These are phyloP conservation scores for Crotalus tigris DNA, from an alignment of 2,113 vertebrate genomes.

Conservation along the genomic window DNA sequence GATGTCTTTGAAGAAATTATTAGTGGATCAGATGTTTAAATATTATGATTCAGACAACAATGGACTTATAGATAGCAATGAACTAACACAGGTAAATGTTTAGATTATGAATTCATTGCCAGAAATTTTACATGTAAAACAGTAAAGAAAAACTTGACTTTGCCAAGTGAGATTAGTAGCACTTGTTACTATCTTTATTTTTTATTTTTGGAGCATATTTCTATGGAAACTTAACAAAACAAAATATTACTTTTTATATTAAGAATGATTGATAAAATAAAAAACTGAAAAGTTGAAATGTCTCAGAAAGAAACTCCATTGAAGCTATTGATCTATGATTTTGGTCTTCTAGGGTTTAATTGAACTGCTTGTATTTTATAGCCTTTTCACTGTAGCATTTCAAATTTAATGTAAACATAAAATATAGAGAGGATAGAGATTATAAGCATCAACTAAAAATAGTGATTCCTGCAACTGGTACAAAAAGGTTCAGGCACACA, in stretches of 20 bases:
- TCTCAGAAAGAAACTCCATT: not conserved
- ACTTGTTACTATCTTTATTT: not conserved
- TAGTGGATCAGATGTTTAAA: conserved; percentile 90
- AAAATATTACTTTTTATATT: not conserved
- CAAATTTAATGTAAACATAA: not conserved
- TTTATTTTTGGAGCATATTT: not conserved
- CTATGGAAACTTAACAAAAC: not conserved
- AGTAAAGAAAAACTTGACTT: not conserved
- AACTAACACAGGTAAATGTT: conserved; percentile 87
- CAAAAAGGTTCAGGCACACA: not conserved
- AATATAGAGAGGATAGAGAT: not conserved
- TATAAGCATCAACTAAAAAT: not conserved
- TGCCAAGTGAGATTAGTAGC: not conserved
- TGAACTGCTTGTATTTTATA: not conserved
- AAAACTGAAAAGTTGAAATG: not conserved
- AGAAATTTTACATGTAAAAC: not conserved
- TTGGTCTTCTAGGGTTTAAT: not conserved
- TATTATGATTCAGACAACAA: conserved; percentile 86
- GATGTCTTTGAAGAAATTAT: conserved; percentile 76
- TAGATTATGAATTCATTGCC: conserved; percentile 9
- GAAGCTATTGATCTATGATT: not conserved
- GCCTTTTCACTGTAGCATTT: not conserved
- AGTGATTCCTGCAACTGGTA: not conserved
- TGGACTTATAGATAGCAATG: conserved; percentile 81
- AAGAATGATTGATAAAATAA: not conserved